Conservation (phyloP, 2,113 vertebrate genomes). For the Colaptes auratus region DNA sequence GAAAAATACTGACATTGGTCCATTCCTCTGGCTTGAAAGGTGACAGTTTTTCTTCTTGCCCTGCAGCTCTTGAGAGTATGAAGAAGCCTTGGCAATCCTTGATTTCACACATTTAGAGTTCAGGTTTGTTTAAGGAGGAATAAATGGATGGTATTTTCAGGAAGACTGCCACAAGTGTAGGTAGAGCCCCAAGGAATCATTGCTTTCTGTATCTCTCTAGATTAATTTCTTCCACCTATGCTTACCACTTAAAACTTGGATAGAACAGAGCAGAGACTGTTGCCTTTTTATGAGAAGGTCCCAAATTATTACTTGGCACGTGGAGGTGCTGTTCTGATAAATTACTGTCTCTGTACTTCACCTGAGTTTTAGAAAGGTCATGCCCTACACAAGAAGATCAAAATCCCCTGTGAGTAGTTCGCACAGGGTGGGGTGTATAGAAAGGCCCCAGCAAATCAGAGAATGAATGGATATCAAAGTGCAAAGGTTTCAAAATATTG, state of each 20-base stretch:
- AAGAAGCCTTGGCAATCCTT: background rate
- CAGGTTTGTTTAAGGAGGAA: background rate
- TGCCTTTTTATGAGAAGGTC: background rate
- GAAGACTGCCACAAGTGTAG: rapidly evolving
- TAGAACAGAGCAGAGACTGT: background rate
- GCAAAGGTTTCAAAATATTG: background rate
- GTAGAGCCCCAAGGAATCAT: background rate
- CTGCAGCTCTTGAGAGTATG: background rate
- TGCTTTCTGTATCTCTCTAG: background rate
- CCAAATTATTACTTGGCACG: background rate
- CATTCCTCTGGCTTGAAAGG: background rate
- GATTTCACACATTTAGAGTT: background rate
- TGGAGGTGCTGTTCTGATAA: rapidly evolving
- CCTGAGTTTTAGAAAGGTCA: rapidly evolving
- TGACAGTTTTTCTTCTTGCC: background rate
- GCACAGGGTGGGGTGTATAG: background rate
- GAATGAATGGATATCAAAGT: background rate
- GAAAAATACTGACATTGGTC: background rate
- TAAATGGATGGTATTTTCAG: background rate
- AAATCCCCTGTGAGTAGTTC: background rate
- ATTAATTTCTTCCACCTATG: background rate
- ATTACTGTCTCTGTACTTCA: rapidly evolving
- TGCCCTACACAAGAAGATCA: background rate
- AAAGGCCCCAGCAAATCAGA: background rate
- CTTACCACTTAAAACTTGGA: background rate